Evolutionary conservation across 2,797 vertebrate genomes (phyloP), one percentile per base, ranked within the genome.

Genomic region (Catharus ustulatus): DNA sequence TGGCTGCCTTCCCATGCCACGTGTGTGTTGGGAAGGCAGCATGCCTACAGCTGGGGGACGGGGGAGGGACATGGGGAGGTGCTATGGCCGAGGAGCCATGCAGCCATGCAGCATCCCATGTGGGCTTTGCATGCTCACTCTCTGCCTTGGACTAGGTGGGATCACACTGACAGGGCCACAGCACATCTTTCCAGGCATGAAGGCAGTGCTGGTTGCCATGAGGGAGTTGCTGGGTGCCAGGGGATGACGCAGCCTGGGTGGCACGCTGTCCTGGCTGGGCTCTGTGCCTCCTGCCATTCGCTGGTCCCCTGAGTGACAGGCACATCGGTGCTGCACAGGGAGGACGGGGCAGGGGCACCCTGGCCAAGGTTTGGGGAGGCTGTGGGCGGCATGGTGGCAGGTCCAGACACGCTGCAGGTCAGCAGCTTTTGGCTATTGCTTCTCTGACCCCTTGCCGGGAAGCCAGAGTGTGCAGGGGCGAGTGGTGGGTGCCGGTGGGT

Each of bases 381-480:
- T 23, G 32, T 0, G 0, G 58, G 42, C 1, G 0, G 4, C 4
- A 0, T 16, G n/a, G 11, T 6, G 15, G 21, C 59, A 71, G 54
- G 62, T 79, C 62, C 0, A 1, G 62, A 32, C 1, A 0, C 0
- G 1, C 68, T 1, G 15, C 3, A 42, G 69, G 66, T 77, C 77
- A 9, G 62, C 1, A 23, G 30, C 52, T 67, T 86, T 59, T 26
- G 36, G 27, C 27, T 3, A 3, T 8, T 1, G 3, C 15, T 2
- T 54, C 64, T 88, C 54, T 80, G 80, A 17, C 12, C 55, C 26
- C 29, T 48, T 3, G 4, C 68, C 24, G 87, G 64, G 32, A 22
- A 74, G 48, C n/a, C 5, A 5, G 34, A 66, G 67, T 6, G 4
- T 43, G 64, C 69, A 0, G 1, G 45, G n/a, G 27, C 3, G 6